Conservation (phyloP, 2,888 invertebrate genomes). For the Phasia obesa region DNA sequence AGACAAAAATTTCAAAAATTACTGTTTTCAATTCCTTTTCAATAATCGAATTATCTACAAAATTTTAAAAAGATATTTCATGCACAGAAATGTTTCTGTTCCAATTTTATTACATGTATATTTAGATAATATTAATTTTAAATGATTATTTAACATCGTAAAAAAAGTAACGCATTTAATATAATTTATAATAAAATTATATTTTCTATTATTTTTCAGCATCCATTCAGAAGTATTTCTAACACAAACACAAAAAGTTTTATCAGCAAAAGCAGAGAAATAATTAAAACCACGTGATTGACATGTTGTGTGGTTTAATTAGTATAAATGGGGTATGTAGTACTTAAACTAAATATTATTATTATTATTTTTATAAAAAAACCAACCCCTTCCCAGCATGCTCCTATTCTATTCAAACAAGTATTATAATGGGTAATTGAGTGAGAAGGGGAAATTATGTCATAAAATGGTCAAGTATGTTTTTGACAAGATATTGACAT, state of each 20-base stretch:
- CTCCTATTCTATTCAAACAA: no score
- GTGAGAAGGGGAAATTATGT: conserved; percentile 18
- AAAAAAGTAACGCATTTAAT: no score
- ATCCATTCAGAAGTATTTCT: conserved; percentile 33
- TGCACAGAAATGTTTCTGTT: no score
- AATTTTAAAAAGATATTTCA: no score
- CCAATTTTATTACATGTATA: no score
- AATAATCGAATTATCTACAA: no score
- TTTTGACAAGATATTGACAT: conserved; percentile 58
- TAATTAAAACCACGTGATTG: conserved; percentile 35
- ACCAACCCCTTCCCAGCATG: neutral
- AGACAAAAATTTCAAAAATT: no score
- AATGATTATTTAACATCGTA: no score
- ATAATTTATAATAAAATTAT: no score
- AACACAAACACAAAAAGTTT: conserved; percentile 8
- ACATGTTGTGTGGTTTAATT: conserved; percentile 6
- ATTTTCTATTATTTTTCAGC: conserved; percentile 32
- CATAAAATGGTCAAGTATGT: conserved; percentile 26
- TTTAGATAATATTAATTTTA: no score
- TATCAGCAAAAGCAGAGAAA: neutral
- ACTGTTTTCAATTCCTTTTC: no score
- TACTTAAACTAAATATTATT: neutral
- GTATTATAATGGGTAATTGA: neutral
- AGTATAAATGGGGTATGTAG: conserved; percentile 51
- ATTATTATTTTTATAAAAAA: neutral